Conservation (phyloP, 2,888 invertebrate genomes). For the Uropetala carovei region DNA sequence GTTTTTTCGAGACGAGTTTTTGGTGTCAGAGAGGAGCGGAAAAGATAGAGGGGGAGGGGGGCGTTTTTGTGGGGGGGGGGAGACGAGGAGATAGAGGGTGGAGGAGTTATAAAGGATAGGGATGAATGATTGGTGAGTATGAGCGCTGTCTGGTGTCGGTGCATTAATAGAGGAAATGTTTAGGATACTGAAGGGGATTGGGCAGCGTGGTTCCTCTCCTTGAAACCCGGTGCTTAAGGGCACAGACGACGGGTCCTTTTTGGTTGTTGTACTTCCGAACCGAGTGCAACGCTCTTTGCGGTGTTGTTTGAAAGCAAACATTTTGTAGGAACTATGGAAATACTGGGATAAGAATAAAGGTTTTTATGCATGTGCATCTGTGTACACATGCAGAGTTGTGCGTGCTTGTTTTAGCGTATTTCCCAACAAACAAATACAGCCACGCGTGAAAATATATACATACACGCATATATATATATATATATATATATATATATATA, state of each 20-base stretch:
- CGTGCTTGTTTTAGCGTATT: background rate
- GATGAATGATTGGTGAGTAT: slow-evolving; percentile 33
- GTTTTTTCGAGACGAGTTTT: background rate
- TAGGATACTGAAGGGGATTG: background rate
- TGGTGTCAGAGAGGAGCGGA: background rate
- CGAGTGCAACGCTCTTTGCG: background rate
- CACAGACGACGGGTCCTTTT: background rate
- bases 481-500: no score
- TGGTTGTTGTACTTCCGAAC: background rate
- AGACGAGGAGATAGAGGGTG: background rate
- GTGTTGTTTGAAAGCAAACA: slow-evolving; percentile 28
- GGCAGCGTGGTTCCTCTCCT: background rate
- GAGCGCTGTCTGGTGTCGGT: slow-evolving; percentile 35
- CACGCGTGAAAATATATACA: no score
- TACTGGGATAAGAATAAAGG: background rate
- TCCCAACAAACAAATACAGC: background rate
- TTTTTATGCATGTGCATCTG: background rate
- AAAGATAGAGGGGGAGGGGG: slow-evolving; percentile 8
- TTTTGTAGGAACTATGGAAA: background rate
- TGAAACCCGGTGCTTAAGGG: background rate
- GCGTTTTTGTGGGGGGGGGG: background rate
- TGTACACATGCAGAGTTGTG: background rate
- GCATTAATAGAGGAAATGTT: slow-evolving; percentile 6
- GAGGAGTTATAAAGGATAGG: background rate
- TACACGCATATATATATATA: no score